phyloP scores from a whole-genome alignment of 2,113 vertebrate genomes.

The Macaca mulatta region DNA sequence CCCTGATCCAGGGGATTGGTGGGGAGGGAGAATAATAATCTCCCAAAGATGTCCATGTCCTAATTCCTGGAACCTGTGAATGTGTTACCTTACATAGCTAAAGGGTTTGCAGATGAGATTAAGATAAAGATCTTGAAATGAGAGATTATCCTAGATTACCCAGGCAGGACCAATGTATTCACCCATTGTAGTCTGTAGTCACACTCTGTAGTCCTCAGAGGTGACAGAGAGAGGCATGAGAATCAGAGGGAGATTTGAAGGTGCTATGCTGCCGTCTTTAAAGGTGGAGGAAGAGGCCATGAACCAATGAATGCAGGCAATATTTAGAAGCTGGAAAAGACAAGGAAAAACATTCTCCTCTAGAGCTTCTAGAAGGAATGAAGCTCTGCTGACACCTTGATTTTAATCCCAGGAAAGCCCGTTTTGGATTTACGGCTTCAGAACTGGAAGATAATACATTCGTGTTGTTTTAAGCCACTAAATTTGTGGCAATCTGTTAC shows the following conservation, averaged over 20 bases:
- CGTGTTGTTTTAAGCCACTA: neutral
- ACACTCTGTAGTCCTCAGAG: neutral
- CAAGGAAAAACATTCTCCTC: neutral
- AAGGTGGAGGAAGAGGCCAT: neutral
- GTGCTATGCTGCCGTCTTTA: neutral
- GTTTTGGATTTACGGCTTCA: neutral
- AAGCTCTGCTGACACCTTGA: neutral
- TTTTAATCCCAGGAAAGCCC: neutral
- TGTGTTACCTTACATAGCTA: neutral
- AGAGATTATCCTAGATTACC: neutral
- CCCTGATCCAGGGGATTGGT: neutral
- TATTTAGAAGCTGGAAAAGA: neutral
- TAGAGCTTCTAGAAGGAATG: neutral
- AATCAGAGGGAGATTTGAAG: neutral
- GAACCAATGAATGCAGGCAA: neutral
- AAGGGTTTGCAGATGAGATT: neutral
- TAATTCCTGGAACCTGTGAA: neutral
- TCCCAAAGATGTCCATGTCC: neutral
- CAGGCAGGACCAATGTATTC: neutral
- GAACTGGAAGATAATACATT: neutral
- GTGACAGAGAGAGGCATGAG: neutral
- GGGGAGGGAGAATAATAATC: neutral
- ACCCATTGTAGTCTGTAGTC: too few relatives aligned
- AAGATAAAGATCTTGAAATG: neutral
- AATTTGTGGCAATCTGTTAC: neutral